Conservation (phyloP, 2,888 invertebrate species). For the Mamestra brassicae region DNA sequence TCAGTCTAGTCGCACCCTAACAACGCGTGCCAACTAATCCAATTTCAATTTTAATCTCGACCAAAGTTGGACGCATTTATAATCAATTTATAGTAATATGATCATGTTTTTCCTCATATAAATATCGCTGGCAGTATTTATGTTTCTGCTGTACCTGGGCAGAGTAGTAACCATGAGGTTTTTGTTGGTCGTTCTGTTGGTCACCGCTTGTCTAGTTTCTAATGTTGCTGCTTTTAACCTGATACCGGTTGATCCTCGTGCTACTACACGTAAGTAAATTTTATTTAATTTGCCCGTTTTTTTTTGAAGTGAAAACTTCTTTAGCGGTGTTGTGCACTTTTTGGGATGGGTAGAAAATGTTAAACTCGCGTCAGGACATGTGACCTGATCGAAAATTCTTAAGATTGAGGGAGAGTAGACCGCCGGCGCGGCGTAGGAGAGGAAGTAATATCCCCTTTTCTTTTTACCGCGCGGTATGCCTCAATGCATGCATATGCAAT, state of each 20-base stretch:
- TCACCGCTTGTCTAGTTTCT: background rate
- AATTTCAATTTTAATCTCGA: conserved; percentile 42
- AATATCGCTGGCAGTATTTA: conserved; percentile 2
- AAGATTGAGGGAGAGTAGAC: too few relatives aligned
- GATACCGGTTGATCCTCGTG: conserved; percentile 10
- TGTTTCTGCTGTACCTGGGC: background rate
- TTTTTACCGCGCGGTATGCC: too few relatives aligned
- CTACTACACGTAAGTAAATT: conserved; percentile 25
- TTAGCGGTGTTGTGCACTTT: too few relatives aligned
- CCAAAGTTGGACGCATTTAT: conserved; percentile 13
- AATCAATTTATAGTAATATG: conserved; percentile 33
- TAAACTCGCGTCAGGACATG: too few relatives aligned
- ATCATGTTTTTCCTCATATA: conserved; percentile 18
- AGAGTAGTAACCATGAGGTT: conserved; percentile 13
- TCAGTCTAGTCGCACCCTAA: conserved; percentile 4
- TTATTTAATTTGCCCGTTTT: background rate
- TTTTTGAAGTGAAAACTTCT: too few relatives aligned
- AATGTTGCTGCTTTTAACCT: conserved; percentile 24
- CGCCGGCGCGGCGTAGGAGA: too few relatives aligned
- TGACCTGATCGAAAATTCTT: too few relatives aligned
- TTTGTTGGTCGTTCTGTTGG: background rate
- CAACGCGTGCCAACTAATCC: background rate
- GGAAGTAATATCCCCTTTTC: too few relatives aligned
- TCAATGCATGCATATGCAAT: too few relatives aligned
- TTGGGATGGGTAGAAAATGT: too few relatives aligned